Evolutionary conservation across 2,888 invertebrate genomes (phyloP), one percentile per base, ranked within the genome.

Genomic region (Eupithecia insigniata): DNA sequence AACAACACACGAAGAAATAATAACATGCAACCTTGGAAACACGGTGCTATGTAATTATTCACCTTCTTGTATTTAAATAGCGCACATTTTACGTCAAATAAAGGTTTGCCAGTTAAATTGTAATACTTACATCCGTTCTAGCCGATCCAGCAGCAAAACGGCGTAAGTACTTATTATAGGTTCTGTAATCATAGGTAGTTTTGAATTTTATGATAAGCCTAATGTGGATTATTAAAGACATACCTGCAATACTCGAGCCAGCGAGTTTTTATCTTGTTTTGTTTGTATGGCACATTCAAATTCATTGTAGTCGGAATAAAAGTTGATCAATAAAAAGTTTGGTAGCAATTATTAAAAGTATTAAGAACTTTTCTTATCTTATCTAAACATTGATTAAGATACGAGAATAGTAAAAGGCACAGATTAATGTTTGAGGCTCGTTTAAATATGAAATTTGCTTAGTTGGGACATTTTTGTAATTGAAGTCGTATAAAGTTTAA

Each of bases 381-480:
- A 64, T 2, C 34, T 39, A 36, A 26, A 64, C 10, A 22, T 22
- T 51, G 0, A 55, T 34, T 55, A 34, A 64, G 30, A 26, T 22
- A 64, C 62, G 34, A n/a, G n/a, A 34, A 55, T 70, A 32, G 55
- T 64, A 64, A 67, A n/a, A 70, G 72, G 72, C 72, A 72, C 72
- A 65, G 65, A 51, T 39, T 36, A 69, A 51, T 55, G 32, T n/a
- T 28, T 58, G 58, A 64, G 46, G 43, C 18, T 39, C 39, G 51
- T 36, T 69, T n/a, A 51, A n/a, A 64, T n/a, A 18, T 62, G 3
- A 62, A 62, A n/a, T 34, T 36, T 64, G 32, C 22, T 7, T 8
- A 18, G 14, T 58, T 34, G 34, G 22, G n/a, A 36, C 12, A 34
- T 34, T 58, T 14, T 28, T 28, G 14, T 28, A 16, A 22, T 51